phyloP scores from a whole-genome alignment of 35 echinoderm and acorn worm species.

The Hemicentrotus pulcherrimus region DNA sequence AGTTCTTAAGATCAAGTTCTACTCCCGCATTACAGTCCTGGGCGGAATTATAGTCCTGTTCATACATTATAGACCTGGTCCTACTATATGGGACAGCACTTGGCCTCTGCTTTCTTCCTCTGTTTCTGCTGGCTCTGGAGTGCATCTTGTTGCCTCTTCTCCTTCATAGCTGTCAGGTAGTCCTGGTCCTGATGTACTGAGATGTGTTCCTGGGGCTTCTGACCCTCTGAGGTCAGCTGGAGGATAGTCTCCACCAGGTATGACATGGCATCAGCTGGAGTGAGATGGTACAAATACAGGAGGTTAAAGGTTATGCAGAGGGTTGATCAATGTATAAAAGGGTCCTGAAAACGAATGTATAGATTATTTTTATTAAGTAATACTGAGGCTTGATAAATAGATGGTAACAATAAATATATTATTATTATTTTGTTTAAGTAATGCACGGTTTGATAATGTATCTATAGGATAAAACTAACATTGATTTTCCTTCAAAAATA shows the following conservation, averaged over 20 bases:
- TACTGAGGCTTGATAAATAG: no score
- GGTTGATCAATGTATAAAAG: no score
- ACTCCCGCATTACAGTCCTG: no score
- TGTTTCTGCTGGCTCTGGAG: slow-evolving; percentile 13
- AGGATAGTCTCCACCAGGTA: slow-evolving; percentile 89
- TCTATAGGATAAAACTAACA: no score
- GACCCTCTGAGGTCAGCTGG: slow-evolving; percentile 65
- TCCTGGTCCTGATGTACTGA: slow-evolving; percentile 86
- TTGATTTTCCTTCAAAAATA: no score
- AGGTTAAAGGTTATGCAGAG: no score
- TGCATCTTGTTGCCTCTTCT: slow-evolving; percentile 27
- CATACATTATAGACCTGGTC: not conserved
- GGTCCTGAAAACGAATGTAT: no score
- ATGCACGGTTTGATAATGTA: no score
- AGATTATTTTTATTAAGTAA: no score
- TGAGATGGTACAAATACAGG: not conserved
- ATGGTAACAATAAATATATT: no score
- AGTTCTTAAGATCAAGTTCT: not conserved
- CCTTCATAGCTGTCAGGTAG: slow-evolving; percentile 76
- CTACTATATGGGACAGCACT: slow-evolving; percentile 37
- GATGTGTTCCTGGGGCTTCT: slow-evolving; percentile 84
- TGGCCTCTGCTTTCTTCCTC: slow-evolving; percentile 24
- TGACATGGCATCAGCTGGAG: slow-evolving; percentile 86
- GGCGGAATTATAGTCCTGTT: not conserved
- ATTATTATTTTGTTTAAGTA: no score